phyloP scores from a whole-genome alignment of 1,140 invertebrate genomes.

The Trichonephila clavata region DNA sequence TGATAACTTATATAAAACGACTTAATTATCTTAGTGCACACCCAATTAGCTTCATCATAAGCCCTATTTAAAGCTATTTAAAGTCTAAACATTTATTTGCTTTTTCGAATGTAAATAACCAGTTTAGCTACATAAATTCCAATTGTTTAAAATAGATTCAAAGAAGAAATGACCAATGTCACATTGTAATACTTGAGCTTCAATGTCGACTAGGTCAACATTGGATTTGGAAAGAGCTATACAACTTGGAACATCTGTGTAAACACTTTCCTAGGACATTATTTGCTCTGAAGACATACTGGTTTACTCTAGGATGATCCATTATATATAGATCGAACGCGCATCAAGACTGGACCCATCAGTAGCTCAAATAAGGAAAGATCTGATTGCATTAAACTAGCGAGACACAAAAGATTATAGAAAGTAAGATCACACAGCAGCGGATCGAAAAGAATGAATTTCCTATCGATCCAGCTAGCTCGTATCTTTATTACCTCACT shows the following conservation, averaged over 20 bases:
- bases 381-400: constrained; percentile 12
- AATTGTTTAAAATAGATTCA: background rate
- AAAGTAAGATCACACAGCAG: constrained; percentile 31
- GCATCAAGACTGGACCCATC: constrained; percentile 18
- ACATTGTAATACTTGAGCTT: constrained; percentile 1
- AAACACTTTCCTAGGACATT: constrained; percentile 13
- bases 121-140: too few relatives aligned
- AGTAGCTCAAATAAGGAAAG: constrained; percentile 39
- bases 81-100: too few relatives aligned
- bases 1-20: too few relatives aligned
- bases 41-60: too few relatives aligned
- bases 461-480: constrained; percentile 23
- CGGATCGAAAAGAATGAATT: constrained; percentile 30
- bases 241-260: constrained; percentile 16
- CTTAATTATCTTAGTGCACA: too few relatives aligned
- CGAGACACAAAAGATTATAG: constrained; percentile 18
- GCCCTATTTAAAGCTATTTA: too few relatives aligned
- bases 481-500: constrained; percentile 51
- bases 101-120: too few relatives aligned
- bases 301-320: constrained; percentile 9
- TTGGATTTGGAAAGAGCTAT: constrained; percentile 11
- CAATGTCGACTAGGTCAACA: background rate
- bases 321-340: constrained; percentile 10
- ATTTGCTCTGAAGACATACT: background rate
- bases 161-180: background rate